phyloP scores from a whole-genome alignment of 2,113 vertebrate species.

The Pavo muticus region DNA sequence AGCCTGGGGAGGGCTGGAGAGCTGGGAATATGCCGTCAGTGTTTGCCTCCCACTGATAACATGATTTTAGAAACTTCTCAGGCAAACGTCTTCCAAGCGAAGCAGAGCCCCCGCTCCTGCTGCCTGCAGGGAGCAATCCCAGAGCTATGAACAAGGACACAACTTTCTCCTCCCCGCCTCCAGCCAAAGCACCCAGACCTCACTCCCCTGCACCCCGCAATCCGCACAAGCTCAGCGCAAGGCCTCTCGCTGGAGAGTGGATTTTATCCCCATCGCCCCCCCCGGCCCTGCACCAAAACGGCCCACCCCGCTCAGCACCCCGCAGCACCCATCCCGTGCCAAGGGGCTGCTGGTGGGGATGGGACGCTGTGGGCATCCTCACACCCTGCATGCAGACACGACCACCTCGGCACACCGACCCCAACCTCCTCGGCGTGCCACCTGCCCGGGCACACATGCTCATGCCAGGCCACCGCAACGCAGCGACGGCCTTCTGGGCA shows the following conservation, averaged over 20 bases:
- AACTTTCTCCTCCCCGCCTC: neutral
- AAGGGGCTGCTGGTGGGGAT: neutral
- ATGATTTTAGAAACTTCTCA: neutral
- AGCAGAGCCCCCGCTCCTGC: neutral
- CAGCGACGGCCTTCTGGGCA: neutral
- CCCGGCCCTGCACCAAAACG: neutral
- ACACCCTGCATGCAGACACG: rapidly evolving
- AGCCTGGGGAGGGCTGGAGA: neutral
- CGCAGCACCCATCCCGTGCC: neutral
- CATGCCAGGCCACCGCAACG: neutral
- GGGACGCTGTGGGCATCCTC: neutral
- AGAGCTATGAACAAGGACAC: neutral
- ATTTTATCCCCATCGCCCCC: neutral
- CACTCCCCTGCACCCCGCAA: rapidly evolving
- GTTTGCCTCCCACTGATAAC: neutral
- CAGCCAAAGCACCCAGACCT: neutral
- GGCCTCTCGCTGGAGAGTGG: neutral
- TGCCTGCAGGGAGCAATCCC: neutral
- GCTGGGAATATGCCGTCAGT: neutral
- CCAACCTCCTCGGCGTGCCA: no score
- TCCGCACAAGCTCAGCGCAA: neutral
- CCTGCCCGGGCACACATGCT: neutral
- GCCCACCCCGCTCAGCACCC: neutral
- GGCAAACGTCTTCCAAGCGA: rapidly evolving
- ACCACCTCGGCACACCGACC: no score